phyloP scores from a whole-genome alignment of 1,140 invertebrate species.

The Drosophila lowei region DNA sequence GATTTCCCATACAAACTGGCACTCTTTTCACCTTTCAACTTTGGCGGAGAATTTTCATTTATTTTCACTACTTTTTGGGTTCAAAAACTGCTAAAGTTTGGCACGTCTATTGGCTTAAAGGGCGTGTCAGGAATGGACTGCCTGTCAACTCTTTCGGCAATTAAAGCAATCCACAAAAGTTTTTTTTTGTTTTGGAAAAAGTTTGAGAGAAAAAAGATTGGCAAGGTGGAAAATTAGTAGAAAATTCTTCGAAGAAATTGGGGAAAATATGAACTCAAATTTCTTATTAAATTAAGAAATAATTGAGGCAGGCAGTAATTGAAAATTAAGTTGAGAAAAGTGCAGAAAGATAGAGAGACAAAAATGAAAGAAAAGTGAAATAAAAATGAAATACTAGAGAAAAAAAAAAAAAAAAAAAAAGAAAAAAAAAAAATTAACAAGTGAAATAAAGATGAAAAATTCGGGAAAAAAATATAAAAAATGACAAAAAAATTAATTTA shows the following conservation, averaged over 20 bases:
- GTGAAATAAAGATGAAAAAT: too few species aligned
- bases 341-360: too few species aligned
- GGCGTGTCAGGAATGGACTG: conserved; percentile 14
- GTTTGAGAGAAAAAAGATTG: neutral
- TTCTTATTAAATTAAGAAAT: conserved; percentile 54
- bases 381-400: too few species aligned
- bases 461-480: too few species aligned
- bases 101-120: too few species aligned
- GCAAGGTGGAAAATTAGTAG: neutral
- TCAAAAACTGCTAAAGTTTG: too few species aligned
- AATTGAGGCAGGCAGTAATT: conserved; percentile 2
- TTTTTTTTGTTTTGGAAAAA: conserved; percentile 1
- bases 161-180: conserved; percentile 52
- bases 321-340: too few species aligned
- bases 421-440: too few species aligned
- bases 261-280: neutral
- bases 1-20: conserved; percentile 53
- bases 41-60: conserved; percentile 10
- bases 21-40: conserved; percentile 48
- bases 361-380: too few species aligned
- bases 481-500: too few species aligned
- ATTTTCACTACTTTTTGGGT: neutral
- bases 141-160: conserved; percentile 30
- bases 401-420: too few species aligned
- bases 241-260: neutral